A percentile compares a stretch with the other conserved stretches of the same genome.
Conservation (phyloP, 2,113 vertebrate species). For the Corythoichthys haematopterus region DNA sequence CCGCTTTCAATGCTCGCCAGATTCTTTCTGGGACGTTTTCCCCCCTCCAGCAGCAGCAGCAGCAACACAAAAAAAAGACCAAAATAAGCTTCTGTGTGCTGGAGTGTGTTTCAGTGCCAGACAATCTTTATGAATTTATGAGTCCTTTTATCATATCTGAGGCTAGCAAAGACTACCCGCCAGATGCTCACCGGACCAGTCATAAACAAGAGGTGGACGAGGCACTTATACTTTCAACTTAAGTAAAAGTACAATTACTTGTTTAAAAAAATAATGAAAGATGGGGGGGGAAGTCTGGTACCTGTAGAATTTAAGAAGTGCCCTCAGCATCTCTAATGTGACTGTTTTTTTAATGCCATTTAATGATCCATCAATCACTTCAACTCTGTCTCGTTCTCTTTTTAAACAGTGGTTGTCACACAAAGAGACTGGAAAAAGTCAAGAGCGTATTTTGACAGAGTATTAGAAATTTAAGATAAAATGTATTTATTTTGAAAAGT, state of each 20-base stretch:
- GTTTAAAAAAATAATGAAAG: not conserved
- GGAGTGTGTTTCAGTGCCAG: conserved; percentile 17
- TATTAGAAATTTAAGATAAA: not conserved
- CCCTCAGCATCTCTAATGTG: too few species aligned
- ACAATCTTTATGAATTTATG: conserved; percentile 49
- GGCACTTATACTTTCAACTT: not conserved
- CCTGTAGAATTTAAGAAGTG: too few species aligned
- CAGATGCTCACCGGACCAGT: conserved; percentile 49
- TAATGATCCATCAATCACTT: too few species aligned
- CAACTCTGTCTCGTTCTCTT: too few species aligned
- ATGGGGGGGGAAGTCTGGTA: too few species aligned
- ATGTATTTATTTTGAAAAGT: not conserved
- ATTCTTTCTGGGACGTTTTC: conserved; percentile 25
- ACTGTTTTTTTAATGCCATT: too few species aligned
- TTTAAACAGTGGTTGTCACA: too few species aligned
- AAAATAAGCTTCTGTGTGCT: conserved; percentile 24
- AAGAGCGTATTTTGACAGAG: not conserved
- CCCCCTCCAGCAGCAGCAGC: conserved; percentile 1
- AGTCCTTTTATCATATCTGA: conserved; percentile 23
- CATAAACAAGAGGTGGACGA: not conserved
- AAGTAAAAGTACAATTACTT: not conserved
- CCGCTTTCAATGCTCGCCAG: conserved; percentile 26
- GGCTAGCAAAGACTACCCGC: conserved; percentile 35
- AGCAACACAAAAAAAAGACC: conserved; percentile 18
- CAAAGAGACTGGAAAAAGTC: too few species aligned